These are phyloP conservation scores for Macrostomum lignano DNA, from an alignment of 1,140 invertebrate species.

Conservation along the genomic window DNA sequence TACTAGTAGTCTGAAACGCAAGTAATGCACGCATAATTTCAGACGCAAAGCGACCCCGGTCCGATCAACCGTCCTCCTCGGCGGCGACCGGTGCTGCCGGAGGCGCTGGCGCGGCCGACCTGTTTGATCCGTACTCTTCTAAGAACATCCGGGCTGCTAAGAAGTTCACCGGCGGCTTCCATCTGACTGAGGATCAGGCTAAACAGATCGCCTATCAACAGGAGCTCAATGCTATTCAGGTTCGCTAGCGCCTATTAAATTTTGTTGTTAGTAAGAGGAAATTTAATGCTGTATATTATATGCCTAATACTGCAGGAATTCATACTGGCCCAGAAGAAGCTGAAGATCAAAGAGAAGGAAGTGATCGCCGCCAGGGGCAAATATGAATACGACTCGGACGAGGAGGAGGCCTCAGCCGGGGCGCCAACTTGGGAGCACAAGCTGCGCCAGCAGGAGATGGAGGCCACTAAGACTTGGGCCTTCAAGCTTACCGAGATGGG, in stretches of 20 bases:
- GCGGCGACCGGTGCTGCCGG: too few relatives aligned
- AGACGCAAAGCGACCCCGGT: too few relatives aligned
- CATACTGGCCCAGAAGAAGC: not conserved
- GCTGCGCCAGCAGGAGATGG: conserved; percentile 52
- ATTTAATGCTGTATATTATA: too few relatives aligned
- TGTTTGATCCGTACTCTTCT: too few relatives aligned
- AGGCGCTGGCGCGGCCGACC: too few relatives aligned
- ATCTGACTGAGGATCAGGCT: not conserved
- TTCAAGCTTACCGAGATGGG: conserved; percentile 47
- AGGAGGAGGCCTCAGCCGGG: conserved; percentile 56
- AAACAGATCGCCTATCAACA: conserved; percentile 1
- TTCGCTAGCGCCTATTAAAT: too few relatives aligned
- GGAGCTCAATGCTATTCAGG: not conserved
- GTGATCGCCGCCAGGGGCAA: conserved; percentile 10
- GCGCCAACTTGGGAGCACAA: conserved; percentile 87
- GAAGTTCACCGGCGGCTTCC: too few relatives aligned
- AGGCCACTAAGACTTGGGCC: conserved; percentile 55
- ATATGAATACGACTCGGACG: conserved; percentile 67
- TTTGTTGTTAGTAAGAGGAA: too few relatives aligned
- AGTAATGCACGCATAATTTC: too few relatives aligned
- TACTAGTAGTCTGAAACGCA: too few relatives aligned
- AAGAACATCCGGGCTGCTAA: too few relatives aligned
- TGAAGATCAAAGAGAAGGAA: not conserved
- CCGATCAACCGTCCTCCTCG: too few relatives aligned
- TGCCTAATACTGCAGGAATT: conserved; percentile 5